phyloP scores from a whole-genome alignment of 2,888 invertebrate species.

The Seira ritae region DNA sequence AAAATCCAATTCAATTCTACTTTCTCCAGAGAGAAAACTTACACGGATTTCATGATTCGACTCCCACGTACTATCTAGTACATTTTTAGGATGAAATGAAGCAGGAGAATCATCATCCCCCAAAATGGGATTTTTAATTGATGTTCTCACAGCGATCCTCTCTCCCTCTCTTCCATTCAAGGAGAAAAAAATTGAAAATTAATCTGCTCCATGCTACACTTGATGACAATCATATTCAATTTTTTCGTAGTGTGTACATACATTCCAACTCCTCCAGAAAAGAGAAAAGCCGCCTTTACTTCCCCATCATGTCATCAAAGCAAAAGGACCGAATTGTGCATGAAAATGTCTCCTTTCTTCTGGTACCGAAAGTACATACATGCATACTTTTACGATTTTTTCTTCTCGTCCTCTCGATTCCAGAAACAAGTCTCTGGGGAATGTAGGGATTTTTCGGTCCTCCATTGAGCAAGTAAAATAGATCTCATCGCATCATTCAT shows the following conservation, averaged over 20 bases:
- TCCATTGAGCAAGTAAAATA: too few relatives aligned
- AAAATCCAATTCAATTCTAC: not conserved
- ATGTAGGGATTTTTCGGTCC: not conserved
- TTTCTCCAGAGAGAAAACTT: not conserved
- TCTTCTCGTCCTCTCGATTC: not conserved
- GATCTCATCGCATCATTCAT: too few relatives aligned
- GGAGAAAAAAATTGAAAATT: constrained; percentile 12
- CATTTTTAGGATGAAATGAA: too few relatives aligned
- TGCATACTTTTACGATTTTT: not conserved
- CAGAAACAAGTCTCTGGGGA: not conserved
- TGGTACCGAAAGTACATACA: not conserved
- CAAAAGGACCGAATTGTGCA: not conserved
- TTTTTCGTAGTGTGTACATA: too few relatives aligned
- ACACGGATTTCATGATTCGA: too few relatives aligned
- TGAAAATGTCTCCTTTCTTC: not conserved
- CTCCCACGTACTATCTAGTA: too few relatives aligned
- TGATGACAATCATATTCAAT: too few relatives aligned
- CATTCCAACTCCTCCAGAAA: too few relatives aligned
- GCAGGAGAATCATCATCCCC: not conserved
- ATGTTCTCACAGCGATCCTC: not conserved
- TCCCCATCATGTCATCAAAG: not conserved
- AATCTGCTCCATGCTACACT: not conserved
- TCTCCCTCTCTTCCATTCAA: not conserved
- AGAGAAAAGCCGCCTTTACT: too few relatives aligned
- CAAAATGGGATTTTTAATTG: constrained; percentile 9